Evolutionary conservation across 30 jellyfish, hydroid and myxozoan genomes (phyloP).

Genomic region (Turritopsis rubra): DNA sequence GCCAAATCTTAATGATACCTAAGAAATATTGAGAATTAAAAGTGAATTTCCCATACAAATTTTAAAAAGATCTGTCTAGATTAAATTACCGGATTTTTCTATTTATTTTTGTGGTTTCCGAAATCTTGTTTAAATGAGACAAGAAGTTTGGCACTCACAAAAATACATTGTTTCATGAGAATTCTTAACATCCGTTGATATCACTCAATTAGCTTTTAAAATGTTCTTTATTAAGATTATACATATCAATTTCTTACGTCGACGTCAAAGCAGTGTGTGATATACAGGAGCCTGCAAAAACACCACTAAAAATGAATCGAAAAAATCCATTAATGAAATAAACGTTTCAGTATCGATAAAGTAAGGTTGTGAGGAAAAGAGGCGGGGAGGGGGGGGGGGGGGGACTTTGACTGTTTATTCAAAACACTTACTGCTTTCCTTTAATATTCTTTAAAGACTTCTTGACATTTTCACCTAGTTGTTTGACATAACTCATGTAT

Average conservation of each 20-base stretch:
- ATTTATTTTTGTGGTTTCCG: neutral
- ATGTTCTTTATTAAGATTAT: too few species aligned
- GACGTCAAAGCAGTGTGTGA: constrained; percentile 82
- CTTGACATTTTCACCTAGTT: constrained; percentile 57
- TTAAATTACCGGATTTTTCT: neutral
- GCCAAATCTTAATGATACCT: neutral
- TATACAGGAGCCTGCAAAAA: constrained; percentile 91
- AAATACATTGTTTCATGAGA: too few species aligned
- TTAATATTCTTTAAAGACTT: constrained; percentile 36
- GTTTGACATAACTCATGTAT: constrained; percentile 36
- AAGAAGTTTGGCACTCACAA: neutral
- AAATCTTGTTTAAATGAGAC: too few species aligned
- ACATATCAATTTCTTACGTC: constrained; percentile 44
- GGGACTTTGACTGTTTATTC: neutral
- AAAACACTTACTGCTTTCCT: constrained; percentile 11
- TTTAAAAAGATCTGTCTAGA: neutral
- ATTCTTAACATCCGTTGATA: neutral
- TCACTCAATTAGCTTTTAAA: too few species aligned
- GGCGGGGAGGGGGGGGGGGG: too few species aligned
- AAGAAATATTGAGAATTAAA: neutral
- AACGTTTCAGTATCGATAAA: too few species aligned
- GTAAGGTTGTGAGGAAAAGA: too few species aligned
- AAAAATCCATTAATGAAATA: neutral
- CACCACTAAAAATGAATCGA: constrained; percentile 39
- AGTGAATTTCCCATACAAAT: neutral